Evolutionary conservation across 2,797 vertebrate genomes (phyloP).

Genomic region (Remorina albescens): DNA sequence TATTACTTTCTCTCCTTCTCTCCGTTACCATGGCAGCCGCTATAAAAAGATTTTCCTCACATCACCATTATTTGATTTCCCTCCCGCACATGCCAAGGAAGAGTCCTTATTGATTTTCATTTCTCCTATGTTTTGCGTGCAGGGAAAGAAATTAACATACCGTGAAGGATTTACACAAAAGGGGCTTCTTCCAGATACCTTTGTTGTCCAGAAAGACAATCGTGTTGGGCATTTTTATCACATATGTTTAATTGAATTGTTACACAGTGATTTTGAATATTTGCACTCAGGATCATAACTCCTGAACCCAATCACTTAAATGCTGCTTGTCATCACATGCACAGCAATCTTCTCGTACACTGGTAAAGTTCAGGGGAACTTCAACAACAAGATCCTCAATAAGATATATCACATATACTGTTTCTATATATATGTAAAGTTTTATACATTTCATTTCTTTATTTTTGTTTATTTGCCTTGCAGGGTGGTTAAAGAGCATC

Average conservation of each 20-base stretch:
- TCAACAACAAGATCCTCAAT: too few relatives aligned
- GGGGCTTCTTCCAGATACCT: conserved; percentile 14
- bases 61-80: conserved; percentile 77
- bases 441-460: too few relatives aligned
- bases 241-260: not conserved
- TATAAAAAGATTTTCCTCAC: conserved; percentile 85
- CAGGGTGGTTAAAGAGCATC: conserved; percentile 95
- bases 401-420: not conserved
- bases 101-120: conserved; percentile 83
- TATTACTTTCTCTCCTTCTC: conserved; percentile 82
- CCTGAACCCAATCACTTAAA: not conserved
- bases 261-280: conserved; percentile 4
- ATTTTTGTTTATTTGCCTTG: conserved; percentile 56
- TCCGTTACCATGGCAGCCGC: conserved; percentile 84
- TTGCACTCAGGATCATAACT: conserved; percentile 1
- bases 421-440: too few relatives aligned
- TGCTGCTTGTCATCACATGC: not conserved
- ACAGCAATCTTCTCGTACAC: not conserved
- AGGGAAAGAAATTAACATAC: conserved; percentile 74
- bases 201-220: conserved; percentile 3
- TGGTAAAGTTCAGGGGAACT: not conserved
- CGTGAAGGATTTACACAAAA: conserved; percentile 53
- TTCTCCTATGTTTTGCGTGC: conserved; percentile 77
- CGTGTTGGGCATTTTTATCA: conserved; percentile 5
- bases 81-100: conserved; percentile 52